phyloP scores from a whole-genome alignment of 2,888 invertebrate genomes.

The Ectropis crepuscularia region DNA sequence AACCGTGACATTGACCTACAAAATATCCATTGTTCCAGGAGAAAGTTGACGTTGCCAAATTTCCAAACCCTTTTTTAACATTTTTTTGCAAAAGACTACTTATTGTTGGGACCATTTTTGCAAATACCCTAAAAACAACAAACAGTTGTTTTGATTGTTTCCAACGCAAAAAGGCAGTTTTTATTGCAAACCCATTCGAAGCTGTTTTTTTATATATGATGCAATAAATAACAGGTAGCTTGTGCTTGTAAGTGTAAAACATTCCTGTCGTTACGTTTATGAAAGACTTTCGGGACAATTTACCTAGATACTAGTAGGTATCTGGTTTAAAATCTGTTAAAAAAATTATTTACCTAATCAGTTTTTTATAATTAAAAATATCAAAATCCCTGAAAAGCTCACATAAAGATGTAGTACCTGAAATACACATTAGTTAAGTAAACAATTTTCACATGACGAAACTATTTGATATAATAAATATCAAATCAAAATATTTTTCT shows the following conservation, averaged over 20 bases:
- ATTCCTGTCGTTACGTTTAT: background rate
- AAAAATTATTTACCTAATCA: background rate
- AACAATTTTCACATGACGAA: slow-evolving; percentile 40
- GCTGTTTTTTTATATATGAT: slow-evolving; percentile 43
- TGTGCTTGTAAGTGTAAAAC: background rate
- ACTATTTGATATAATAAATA: slow-evolving; percentile 17
- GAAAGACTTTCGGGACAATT: background rate
- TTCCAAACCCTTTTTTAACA: slow-evolving; percentile 69
- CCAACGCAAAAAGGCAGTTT: slow-evolving; percentile 9
- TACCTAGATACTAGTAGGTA: background rate
- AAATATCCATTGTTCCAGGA: slow-evolving; percentile 62
- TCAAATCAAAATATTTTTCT: slow-evolving; percentile 13
- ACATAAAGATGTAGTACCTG: slow-evolving; percentile 21
- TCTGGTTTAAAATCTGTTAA: background rate
- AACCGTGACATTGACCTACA: slow-evolving; percentile 55
- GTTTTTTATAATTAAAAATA: background rate
- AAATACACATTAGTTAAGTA: slow-evolving; percentile 34
- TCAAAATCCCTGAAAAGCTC: background rate
- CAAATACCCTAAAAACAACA: slow-evolving; percentile 31
- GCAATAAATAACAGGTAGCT: slow-evolving; percentile 52
- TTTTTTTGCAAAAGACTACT: slow-evolving; percentile 54
- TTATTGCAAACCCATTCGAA: background rate
- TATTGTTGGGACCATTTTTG: slow-evolving; percentile 19
- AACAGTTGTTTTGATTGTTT: slow-evolving; percentile 11
- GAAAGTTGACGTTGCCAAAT: slow-evolving; percentile 71